Evolutionary conservation across 2,113 vertebrate species (phyloP).

Genomic region (Callospermophilus lateralis): DNA sequence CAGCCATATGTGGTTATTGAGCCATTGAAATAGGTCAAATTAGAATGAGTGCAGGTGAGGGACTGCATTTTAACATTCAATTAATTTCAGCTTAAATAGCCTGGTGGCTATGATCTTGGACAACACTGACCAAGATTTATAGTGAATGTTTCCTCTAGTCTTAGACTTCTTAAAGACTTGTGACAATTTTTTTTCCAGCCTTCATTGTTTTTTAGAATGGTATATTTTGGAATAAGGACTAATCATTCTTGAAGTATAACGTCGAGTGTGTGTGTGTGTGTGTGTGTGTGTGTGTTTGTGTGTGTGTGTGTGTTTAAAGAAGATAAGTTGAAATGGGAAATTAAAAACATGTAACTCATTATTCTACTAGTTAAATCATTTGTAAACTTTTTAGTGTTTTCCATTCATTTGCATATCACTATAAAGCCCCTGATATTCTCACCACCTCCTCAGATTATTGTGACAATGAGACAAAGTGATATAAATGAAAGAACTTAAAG

Average conservation of each 20-base stretch:
- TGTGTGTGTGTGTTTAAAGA: no score
- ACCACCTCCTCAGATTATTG: background rate
- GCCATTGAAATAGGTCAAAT: background rate
- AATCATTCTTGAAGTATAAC: background rate
- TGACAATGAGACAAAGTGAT: background rate
- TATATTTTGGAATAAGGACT: background rate
- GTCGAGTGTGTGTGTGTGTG: no score
- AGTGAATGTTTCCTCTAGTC: background rate
- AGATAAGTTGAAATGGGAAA: background rate
- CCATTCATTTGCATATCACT: background rate
- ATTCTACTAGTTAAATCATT: background rate
- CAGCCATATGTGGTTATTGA: no score
- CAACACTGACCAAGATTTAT: background rate
- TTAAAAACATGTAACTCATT: background rate
- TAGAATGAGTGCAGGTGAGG: background rate
- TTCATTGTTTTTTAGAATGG: background rate
- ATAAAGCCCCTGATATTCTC: background rate
- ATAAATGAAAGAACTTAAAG: no score
- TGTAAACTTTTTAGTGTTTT: background rate
- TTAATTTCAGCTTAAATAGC: background rate
- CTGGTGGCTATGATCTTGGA: background rate
- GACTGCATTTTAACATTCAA: background rate
- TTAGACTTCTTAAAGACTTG: background rate
- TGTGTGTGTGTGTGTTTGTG: no score
- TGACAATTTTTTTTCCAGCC: background rate